These are phyloP conservation scores for Lymantria monacha DNA, from an alignment of 2,888 invertebrate genomes.

Conservation along the genomic window DNA sequence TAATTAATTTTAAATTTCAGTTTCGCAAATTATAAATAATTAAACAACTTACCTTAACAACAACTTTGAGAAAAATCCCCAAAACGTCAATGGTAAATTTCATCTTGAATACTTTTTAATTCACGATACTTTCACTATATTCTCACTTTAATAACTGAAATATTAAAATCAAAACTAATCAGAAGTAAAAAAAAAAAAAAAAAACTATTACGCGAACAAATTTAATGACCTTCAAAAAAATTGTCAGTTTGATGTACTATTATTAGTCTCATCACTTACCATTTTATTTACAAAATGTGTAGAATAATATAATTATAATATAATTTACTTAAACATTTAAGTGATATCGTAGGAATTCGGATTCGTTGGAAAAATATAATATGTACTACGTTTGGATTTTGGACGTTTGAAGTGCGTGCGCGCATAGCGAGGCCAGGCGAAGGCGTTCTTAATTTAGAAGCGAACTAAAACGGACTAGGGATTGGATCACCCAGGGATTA, in stretches of 20 bases:
- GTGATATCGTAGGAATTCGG: constrained; percentile 55
- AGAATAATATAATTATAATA: constrained; percentile 14
- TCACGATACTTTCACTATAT: constrained; percentile 50
- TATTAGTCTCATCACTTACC: constrained; percentile 34
- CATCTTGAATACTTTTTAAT: constrained; percentile 57
- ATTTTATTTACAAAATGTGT: constrained; percentile 30
- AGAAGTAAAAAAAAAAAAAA: background rate
- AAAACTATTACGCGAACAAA: constrained; percentile 33
- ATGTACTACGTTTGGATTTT: constrained; percentile 75
- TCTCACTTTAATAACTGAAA: constrained; percentile 63
- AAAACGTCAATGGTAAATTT: constrained; percentile 78
- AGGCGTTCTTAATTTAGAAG: constrained; percentile 77
- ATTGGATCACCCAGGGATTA: constrained; percentile 60
- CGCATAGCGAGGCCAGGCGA: constrained; percentile 71
- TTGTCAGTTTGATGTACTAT: constrained; percentile 10
- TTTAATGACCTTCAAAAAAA: constrained; percentile 8
- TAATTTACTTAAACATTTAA: constrained; percentile 33
- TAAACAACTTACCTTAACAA: constrained; percentile 64
- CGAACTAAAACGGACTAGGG: constrained; percentile 62
- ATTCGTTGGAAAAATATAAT: constrained; percentile 73
- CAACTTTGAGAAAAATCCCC: constrained; percentile 78
- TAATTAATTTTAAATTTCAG: too few relatives aligned
- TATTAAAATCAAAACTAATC: constrained; percentile 29
- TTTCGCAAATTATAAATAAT: too few relatives aligned
- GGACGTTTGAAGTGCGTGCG: constrained; percentile 60